Conservation (phyloP, 2,113 vertebrate species). For the Excalfactoria chinensis region DNA sequence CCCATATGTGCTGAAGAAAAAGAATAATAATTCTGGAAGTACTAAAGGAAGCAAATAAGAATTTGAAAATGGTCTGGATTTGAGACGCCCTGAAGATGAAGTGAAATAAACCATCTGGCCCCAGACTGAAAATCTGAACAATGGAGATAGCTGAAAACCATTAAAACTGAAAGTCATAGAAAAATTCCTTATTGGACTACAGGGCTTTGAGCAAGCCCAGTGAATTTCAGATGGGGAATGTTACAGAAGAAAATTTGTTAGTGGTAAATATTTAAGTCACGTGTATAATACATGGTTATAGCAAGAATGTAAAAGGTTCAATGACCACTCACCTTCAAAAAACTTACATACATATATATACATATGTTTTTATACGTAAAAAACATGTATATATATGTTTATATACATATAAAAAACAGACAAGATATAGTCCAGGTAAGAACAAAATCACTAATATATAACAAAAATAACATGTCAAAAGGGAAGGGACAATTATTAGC, state of each 20-base stretch:
- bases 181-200: background rate
- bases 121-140: background rate
- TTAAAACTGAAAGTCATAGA: background rate
- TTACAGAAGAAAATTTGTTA: background rate
- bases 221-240: background rate
- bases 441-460: background rate
- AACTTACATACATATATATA: too few species aligned
- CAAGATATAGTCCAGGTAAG: background rate
- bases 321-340: background rate
- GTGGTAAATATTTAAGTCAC: background rate
- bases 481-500: background rate
- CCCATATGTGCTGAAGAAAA: background rate
- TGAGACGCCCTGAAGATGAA: background rate
- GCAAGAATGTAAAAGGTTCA: background rate
- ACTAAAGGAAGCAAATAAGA: background rate
- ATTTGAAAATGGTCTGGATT: background rate
- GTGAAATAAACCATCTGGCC: background rate
- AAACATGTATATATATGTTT: too few species aligned
- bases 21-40: background rate
- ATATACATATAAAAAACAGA: background rate
- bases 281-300: background rate
- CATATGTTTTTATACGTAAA: too few species aligned
- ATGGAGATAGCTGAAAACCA: background rate
- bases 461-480: background rate
- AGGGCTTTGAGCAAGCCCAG: background rate